Percentiles rank a stretch among this genome's conserved stretches.
Evolutionary conservation across 2,888 invertebrate genomes (phyloP).

Genomic region (Heliconius ethilla): DNA sequence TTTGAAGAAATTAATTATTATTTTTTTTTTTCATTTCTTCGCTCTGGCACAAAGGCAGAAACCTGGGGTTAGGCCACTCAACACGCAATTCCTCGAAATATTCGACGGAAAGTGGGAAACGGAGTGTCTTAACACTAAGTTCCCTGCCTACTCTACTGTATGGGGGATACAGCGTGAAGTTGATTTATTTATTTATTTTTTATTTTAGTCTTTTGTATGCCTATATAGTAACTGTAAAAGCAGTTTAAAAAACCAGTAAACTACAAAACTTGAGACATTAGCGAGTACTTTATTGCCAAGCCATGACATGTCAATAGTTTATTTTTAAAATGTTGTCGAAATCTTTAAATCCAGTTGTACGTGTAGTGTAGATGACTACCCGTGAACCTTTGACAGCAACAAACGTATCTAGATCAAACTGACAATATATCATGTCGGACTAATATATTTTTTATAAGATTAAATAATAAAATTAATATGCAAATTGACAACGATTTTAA

Average conservation of each 20-base stretch:
- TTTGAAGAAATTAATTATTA: too few species aligned
- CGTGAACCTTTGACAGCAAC: constrained; percentile 15
- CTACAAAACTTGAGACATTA: background rate
- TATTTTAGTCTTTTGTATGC: too few species aligned
- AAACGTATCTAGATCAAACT: constrained; percentile 19
- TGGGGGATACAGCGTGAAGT: too few species aligned
- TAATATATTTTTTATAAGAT: background rate
- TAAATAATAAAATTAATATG: background rate
- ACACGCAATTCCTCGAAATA: too few species aligned
- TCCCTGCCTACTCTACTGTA: too few species aligned
- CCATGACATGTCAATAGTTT: background rate
- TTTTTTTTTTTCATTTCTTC: too few species aligned
- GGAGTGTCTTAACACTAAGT: too few species aligned
- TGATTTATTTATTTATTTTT: too few species aligned
- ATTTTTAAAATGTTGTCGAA: background rate
- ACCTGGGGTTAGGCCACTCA: too few species aligned
- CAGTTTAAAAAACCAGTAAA: background rate
- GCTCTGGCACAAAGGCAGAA: too few species aligned
- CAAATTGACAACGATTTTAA: background rate
- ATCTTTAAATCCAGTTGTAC: background rate
- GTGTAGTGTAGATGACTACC: constrained; percentile 2
- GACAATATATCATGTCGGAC: background rate
- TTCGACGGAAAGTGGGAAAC: too few species aligned
- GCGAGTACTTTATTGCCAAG: background rate
- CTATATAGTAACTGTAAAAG: background rate